Evolutionary conservation across 2,113 vertebrate genomes (phyloP), one percentile per base, ranked within the genome.

Genomic region (Tupaia chinensis): DNA sequence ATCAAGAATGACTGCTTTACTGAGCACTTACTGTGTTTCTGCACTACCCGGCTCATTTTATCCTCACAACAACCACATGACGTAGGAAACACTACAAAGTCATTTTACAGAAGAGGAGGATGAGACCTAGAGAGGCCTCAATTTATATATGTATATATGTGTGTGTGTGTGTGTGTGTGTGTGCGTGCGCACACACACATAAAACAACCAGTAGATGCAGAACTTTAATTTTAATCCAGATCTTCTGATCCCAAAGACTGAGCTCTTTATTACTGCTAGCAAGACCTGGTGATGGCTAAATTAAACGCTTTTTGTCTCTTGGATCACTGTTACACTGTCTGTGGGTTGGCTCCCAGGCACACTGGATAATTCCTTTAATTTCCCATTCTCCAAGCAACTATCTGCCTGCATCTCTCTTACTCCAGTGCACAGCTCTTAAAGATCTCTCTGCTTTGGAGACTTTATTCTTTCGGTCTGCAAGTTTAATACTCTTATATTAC

Each of bases 401-500:
- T 22, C 16, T 69, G 83, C 44, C 70, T 54, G 17, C 72, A 90
- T 95, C 63, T 74, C 44, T 89, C 27, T 93, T 60, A 56, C 78
- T 89, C 82, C 77, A 90, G 63, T 13, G 34, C 10, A 58, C 5
- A 56, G 58, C 27, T 7, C 16, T 23, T 9, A 61, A 74, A 19
- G 6, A 78, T 77, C 60, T 76, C 79, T 78, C 12, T 68, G 65
- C 53, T 68, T 84, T 65, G 66, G 20, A 89, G 44, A 74, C 9
- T 60, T 69, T 56, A 68, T 80, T 76, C 56, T 76, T 76, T 29
- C 79, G 25, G 65, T 85, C 22, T 70, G 54, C 32, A 89, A 63
- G 76, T 88, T 92, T 68, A 83, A 88, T 93, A 56, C 16, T 76
- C 29, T 73, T 86, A 56, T 20, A 14, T 63, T 95, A 77, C 27